Evolutionary conservation across 2,113 vertebrate genomes (phyloP).

Genomic region (Hyperoodon ampullatus): DNA sequence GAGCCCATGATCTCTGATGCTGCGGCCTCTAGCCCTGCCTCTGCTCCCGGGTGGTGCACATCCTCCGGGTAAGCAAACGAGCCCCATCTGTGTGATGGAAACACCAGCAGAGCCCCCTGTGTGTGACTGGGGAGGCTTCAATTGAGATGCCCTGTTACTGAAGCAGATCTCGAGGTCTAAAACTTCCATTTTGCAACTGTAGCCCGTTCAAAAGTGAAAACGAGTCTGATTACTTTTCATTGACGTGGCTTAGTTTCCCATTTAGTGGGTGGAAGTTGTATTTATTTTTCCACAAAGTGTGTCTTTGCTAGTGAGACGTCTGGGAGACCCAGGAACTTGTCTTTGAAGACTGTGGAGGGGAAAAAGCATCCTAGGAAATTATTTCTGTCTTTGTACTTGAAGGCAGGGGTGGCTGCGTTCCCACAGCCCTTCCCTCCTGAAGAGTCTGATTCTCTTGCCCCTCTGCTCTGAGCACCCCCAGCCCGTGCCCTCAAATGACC

Average conservation of each 20-base stretch:
- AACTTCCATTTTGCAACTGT: background rate
- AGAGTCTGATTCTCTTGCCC: background rate
- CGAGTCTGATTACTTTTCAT: background rate
- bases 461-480: background rate
- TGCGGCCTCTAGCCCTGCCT: no score
- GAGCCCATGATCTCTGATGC: background rate
- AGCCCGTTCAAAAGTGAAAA: background rate
- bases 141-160: fast-evolving
- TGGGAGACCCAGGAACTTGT: background rate
- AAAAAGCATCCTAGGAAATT: background rate
- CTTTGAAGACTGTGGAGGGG: background rate
- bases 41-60: background rate
- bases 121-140: background rate
- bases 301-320: background rate
- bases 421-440: background rate
- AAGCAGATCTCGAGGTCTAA: background rate
- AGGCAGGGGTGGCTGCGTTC: background rate
- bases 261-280: background rate
- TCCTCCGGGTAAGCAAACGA: background rate
- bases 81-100: background rate
- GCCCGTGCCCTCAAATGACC: fast-evolving
- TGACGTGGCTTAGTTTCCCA: background rate
- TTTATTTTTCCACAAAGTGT: background rate
- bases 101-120: background rate
- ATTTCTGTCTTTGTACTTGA: background rate